A percentile compares a stretch with the other conserved stretches of the same genome.
These are phyloP conservation scores for Actenoides lindsayi DNA, from an alignment of 2,113 vertebrate species.

Conservation along the genomic window DNA sequence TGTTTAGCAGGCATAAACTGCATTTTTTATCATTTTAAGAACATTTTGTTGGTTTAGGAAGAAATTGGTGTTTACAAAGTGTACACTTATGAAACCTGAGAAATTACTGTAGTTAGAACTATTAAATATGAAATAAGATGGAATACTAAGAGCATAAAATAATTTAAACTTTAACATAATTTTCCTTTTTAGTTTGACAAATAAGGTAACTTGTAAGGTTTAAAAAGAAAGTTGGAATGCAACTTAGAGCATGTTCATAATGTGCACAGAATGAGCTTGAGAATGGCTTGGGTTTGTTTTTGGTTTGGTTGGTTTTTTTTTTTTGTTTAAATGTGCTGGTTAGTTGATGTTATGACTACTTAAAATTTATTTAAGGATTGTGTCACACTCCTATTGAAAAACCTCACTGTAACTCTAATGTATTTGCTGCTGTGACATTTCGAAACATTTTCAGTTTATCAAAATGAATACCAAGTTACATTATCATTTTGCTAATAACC, in stretches of 20 bases:
- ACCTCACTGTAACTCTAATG: constrained; percentile 86
- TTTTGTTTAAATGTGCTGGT: constrained; percentile 82
- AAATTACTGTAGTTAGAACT: constrained; percentile 77
- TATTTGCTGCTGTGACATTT: constrained; percentile 89
- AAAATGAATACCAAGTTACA: constrained; percentile 81
- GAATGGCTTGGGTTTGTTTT: constrained; percentile 75
- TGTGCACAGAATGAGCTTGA: constrained; percentile 92
- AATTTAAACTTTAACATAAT: constrained; percentile 81
- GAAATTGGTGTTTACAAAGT: constrained; percentile 80
- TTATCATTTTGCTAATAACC: constrained; percentile 92
- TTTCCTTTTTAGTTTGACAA: constrained; percentile 81
- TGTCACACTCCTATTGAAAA: constrained; percentile 88
- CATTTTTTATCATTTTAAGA: constrained; percentile 77
- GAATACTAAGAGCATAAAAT: constrained; percentile 81
- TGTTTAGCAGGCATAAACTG: constrained; percentile 79
- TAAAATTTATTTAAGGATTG: constrained; percentile 86
- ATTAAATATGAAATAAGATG: constrained; percentile 79
- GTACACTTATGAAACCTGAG: constrained; percentile 77
- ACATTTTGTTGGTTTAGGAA: constrained; percentile 78
- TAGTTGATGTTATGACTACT: constrained; percentile 86
- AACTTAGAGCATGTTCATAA: constrained; percentile 92
- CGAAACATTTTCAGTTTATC: constrained; percentile 82
- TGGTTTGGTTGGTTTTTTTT: constrained; percentile 61
- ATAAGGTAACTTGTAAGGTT: constrained; percentile 84
- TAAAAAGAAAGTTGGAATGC: constrained; percentile 90